A percentile compares a stretch with the other conserved stretches of the same genome.
Evolutionary conservation across 2,113 vertebrate genomes (phyloP).

Genomic region (Etia nguti): DNA sequence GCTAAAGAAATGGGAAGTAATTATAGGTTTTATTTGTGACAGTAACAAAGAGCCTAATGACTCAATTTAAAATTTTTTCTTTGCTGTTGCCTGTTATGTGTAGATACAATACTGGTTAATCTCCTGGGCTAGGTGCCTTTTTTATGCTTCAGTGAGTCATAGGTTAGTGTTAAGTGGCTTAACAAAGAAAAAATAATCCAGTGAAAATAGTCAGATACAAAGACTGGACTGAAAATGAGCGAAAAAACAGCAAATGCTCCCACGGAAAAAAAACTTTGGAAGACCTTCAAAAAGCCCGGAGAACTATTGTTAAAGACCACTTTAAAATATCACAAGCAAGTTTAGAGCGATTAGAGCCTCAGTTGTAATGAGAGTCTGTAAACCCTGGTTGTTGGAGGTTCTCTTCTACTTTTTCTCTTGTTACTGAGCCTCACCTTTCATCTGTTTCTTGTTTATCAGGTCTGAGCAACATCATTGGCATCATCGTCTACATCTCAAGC

Average conservation of each 20-base stretch:
- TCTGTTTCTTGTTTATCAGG: conserved; percentile 66
- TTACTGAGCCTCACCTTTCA: neutral
- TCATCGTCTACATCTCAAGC: conserved; percentile 99
- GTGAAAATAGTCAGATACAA: neutral
- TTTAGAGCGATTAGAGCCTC: neutral
- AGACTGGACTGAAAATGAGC: neutral
- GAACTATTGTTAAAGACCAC: neutral
- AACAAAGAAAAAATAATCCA: neutral
- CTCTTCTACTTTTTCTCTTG: neutral
- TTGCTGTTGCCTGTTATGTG: neutral
- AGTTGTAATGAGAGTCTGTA: neutral
- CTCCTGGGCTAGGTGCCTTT: neutral
- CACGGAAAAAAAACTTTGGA: neutral
- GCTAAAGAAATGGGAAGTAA: neutral
- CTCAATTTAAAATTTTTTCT: neutral
- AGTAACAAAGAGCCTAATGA: neutral
- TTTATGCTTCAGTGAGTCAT: neutral
- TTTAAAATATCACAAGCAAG: neutral
- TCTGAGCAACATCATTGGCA: conserved; percentile 97
- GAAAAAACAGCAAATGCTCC: neutral
- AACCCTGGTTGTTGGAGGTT: neutral
- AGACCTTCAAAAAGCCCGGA: neutral
- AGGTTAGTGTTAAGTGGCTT: neutral
- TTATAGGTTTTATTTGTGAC: neutral
- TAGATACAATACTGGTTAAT: neutral